A percentile compares a stretch with the other conserved stretches of the same genome.
These are phyloP conservation scores for Cephus cinctus DNA, from an alignment of 1,140 invertebrate genomes.

Conservation along the genomic window DNA sequence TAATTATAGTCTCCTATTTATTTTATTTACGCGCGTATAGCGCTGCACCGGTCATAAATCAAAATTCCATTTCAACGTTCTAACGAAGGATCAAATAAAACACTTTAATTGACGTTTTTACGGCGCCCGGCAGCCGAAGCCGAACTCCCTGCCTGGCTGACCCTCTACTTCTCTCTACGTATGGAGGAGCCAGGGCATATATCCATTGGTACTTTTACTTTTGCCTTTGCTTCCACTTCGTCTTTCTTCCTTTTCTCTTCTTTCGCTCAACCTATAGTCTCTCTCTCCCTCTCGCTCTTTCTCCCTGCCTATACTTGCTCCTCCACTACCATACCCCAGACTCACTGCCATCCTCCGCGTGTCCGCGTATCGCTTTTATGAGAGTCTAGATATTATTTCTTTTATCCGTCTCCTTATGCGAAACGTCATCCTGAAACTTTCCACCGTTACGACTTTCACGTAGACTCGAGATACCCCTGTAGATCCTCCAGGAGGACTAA, in stretches of 20 bases:
- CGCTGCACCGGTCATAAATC: slow-evolving; percentile 46
- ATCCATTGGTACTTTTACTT: slow-evolving; percentile 6
- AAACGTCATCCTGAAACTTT: no score
- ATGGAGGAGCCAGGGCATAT: neutral
- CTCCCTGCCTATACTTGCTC: no score
- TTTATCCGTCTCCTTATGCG: no score
- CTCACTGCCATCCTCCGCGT: slow-evolving; percentile 12
- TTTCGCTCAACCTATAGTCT: neutral
- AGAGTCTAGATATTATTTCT: no score
- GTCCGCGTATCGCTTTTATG: neutral
- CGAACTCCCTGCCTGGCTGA: slow-evolving; percentile 47
- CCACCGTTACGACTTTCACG: no score
- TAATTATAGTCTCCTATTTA: slow-evolving; percentile 56
- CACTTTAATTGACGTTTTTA: slow-evolving; percentile 60
- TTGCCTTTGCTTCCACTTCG: slow-evolving; percentile 9
- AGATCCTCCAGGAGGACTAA: no score
- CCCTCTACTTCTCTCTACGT: slow-evolving; percentile 39
- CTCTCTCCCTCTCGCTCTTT: neutral
- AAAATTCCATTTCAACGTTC: slow-evolving; percentile 60
- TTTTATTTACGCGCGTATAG: slow-evolving; percentile 48
- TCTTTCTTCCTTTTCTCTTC: slow-evolving; percentile 3
- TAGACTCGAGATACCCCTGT: no score
- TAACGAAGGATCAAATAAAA: slow-evolving; percentile 60
- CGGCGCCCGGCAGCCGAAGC: slow-evolving; percentile 53
- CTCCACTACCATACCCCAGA: no score